Evolutionary conservation across 64 coral and sea anemone genomes (phyloP), one percentile per base, ranked within the genome.

Genomic region (Cladopsammia gracilis): DNA sequence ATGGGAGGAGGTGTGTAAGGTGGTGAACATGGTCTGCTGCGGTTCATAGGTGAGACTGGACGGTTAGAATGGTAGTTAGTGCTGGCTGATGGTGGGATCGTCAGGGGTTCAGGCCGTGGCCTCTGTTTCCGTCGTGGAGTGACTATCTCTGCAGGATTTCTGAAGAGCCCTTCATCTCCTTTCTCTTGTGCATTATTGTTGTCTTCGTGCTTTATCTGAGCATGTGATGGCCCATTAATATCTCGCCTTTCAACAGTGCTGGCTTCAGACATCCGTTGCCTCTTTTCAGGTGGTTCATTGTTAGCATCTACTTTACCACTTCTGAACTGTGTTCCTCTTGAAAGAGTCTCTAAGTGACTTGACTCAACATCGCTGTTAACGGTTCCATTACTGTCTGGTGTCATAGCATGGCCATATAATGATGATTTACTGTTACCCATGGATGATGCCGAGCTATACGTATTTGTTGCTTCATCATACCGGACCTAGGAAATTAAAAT

Each of bases 1-100:
- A 99, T 99, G 13, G 98, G 98, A 6, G 98, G 98, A 54, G 98
- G 98, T 3, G 98, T 99, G 78, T 99, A 99, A 3, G 98, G 98
- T 54, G 98, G 98, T 45, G 91, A 94, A 22, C 95, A 88, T 47
- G 98, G 94, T 59, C 87, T 22, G 57, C 84, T 95, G 44, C 87
- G 90, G 65, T 90, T 89, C 24, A 89, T 78, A 49, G 90, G 94
- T 46, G 97, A 98, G n/a, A 50, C 82, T 58, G 98, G 96, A 34
- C 87, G 80, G 58, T 94, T 94, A 5, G 73, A 54, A 58, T 66
- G 57, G 77, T 87, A 93, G 4, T 48, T 87, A 62, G 96, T 98
- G 60, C 96, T 98, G 19, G 89, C 96, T 69, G 93, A 93, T 23
- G 93, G 87, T 25, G 96, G 94, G 57, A 99, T 99, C 23, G 90